phyloP scores from a whole-genome alignment of 1,140 invertebrate genomes.

The Drosophila nannoptera region DNA sequence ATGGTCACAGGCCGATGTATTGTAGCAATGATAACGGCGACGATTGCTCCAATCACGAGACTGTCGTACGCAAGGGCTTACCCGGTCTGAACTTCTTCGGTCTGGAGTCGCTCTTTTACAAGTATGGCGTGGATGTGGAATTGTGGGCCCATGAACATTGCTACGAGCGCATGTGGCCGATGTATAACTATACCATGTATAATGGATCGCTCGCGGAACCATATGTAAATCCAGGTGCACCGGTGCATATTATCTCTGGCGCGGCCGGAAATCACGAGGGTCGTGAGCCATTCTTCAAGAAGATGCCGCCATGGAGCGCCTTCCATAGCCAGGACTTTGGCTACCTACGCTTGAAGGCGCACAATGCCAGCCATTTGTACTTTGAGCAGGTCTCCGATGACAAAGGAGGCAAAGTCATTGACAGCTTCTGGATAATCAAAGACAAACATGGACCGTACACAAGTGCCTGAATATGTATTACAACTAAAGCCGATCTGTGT shows the following conservation, averaged over 20 bases:
- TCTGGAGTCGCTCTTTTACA: constrained; percentile 91
- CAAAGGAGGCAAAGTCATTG: constrained; percentile 85
- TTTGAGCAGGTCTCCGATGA: constrained; percentile 95
- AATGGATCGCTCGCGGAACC: constrained; percentile 89
- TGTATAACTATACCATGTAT: constrained; percentile 91
- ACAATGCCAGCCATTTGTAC: constrained; percentile 92
- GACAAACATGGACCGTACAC: constrained; percentile 80
- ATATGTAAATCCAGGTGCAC: constrained; percentile 92
- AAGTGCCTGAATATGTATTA: constrained; percentile 14
- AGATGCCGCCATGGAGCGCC: constrained; percentile 71
- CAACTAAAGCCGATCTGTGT: constrained; percentile 87
- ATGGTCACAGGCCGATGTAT: constrained; percentile 98
- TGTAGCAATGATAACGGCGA: constrained; percentile 93
- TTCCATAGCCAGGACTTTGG: constrained; percentile 87
- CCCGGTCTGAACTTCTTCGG: constrained; percentile 85
- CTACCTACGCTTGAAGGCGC: constrained; percentile 90
- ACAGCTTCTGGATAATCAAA: constrained; percentile 88
- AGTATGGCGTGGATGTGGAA: constrained; percentile 94
- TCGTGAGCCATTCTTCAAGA: constrained; percentile 79
- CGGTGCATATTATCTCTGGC: constrained; percentile 95
- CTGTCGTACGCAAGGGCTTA: constrained; percentile 86
- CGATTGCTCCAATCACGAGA: constrained; percentile 91
- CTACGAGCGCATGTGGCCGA: constrained; percentile 95
- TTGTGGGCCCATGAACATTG: constrained; percentile 98
- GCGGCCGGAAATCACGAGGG: constrained; percentile 91